These are phyloP conservation scores for Bujurquina vittata DNA, from an alignment of 2,113 vertebrate genomes.

Conservation along the genomic window DNA sequence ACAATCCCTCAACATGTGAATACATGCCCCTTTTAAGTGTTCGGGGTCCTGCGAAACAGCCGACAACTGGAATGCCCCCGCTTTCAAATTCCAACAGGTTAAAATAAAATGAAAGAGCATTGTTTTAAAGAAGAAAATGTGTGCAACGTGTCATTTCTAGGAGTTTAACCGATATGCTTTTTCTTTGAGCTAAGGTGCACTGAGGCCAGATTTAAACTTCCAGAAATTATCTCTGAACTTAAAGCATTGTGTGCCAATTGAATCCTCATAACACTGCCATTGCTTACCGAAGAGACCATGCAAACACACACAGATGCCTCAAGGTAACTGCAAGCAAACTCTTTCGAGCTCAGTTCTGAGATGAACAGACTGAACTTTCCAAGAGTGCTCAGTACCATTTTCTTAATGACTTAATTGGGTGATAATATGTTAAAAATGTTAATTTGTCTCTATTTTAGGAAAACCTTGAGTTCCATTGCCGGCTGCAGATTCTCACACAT, in stretches of 20 bases:
- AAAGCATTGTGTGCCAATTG: conserved; percentile 17
- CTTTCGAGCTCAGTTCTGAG: conserved; percentile 17
- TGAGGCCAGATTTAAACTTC: conserved; percentile 25
- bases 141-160: conserved; percentile 7
- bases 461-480: conserved; percentile 50
- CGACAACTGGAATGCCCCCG: conserved; percentile 47
- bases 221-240: conserved; percentile 40
- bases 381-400: conserved; percentile 39
- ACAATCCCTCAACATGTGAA: conserved; percentile 60
- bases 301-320: conserved; percentile 51
- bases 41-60: conserved; percentile 56
- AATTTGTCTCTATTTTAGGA: conserved; percentile 71
- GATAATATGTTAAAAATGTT: conserved; percentile 68
- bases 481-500: conserved; percentile 32
- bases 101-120: conserved; percentile 44
- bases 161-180: conserved; percentile 33
- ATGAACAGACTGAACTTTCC: conserved; percentile 44
- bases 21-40: conserved; percentile 59
- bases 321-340: conserved; percentile 61
- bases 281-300: conserved; percentile 34
- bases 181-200: conserved; percentile 40
- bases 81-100: conserved; percentile 62
- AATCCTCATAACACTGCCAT: conserved; percentile 26
- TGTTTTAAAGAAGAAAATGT: conserved; percentile 44
- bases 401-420: conserved; percentile 71